Evolutionary conservation across 2,797 vertebrate genomes (phyloP).

Genomic region (Muscicapa comitata): DNA sequence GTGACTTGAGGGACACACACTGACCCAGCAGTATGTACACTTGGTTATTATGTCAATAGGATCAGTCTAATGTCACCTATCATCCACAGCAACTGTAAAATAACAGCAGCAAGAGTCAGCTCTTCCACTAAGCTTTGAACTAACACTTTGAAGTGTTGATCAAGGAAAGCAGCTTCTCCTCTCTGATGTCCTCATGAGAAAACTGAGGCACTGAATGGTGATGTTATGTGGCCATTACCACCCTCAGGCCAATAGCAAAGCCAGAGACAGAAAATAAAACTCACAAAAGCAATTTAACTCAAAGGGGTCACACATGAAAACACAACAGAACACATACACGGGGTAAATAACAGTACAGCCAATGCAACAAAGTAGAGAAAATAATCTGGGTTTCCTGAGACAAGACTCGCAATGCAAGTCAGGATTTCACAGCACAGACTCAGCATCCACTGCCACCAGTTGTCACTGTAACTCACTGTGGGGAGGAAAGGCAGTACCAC

Average conservation of each 20-base stretch:
- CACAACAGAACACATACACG: accelerated
- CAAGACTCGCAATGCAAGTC: background rate
- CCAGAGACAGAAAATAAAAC: background rate
- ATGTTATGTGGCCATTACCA: background rate
- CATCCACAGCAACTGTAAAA: background rate
- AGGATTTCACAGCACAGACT: background rate
- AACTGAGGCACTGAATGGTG: accelerated
- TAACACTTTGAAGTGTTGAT: background rate
- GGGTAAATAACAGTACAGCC: background rate
- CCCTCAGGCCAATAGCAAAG: background rate
- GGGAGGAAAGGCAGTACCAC: background rate
- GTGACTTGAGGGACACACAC: background rate
- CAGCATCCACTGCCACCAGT: background rate
- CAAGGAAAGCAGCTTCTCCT: background rate
- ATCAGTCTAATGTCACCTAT: background rate
- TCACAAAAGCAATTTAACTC: background rate
- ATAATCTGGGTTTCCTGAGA: background rate
- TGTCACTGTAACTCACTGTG: background rate
- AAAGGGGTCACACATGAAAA: background rate
- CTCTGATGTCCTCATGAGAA: background rate
- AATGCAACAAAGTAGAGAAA: background rate
- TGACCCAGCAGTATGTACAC: background rate
- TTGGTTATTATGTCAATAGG: background rate
- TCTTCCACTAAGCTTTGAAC: background rate
- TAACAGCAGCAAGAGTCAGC: background rate